Evolutionary conservation across 1,140 invertebrate species (phyloP).

Genomic region (Drosophila gunungcola): DNA sequence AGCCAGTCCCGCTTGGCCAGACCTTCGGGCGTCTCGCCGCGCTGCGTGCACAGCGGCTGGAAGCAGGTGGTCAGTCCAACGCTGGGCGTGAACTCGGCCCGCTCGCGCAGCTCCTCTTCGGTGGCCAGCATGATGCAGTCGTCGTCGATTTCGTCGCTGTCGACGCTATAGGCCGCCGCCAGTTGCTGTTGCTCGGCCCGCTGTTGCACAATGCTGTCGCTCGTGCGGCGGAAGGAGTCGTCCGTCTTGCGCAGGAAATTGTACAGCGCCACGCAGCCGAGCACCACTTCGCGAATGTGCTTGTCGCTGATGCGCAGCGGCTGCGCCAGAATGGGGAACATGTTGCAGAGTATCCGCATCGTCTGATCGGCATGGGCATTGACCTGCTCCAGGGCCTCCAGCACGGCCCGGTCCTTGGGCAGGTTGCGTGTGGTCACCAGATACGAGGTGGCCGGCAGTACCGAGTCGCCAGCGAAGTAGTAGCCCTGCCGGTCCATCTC

Average conservation of each 20-base stretch:
- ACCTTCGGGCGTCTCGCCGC: slow-evolving; percentile 65
- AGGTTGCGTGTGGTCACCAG: slow-evolving; percentile 67
- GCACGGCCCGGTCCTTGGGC: slow-evolving; percentile 56
- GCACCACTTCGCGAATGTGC: slow-evolving; percentile 75
- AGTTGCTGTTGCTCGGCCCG: slow-evolving; percentile 58
- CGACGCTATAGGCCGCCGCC: slow-evolving; percentile 43
- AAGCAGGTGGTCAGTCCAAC: slow-evolving; percentile 76
- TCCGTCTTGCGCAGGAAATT: slow-evolving; percentile 83
- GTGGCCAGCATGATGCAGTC: slow-evolving; percentile 80
- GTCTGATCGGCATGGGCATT: slow-evolving; percentile 76
- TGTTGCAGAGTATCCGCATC: slow-evolving; percentile 78
- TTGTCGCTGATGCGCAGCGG: slow-evolving; percentile 74
- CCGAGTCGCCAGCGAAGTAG: slow-evolving; percentile 70
- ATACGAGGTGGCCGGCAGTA: slow-evolving; percentile 69
- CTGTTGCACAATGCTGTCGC: slow-evolving; percentile 75
- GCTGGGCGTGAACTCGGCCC: slow-evolving; percentile 76
- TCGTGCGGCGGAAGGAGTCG: slow-evolving; percentile 68
- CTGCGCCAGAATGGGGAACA: slow-evolving; percentile 77
- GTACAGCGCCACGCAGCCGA: slow-evolving; percentile 78
- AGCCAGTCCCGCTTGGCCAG: slow-evolving; percentile 72
- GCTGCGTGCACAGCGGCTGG: slow-evolving; percentile 62
- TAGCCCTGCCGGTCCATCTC: slow-evolving; percentile 55
- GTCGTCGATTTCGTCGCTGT: slow-evolving; percentile 73
- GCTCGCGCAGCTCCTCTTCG: slow-evolving; percentile 72
- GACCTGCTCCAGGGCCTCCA: slow-evolving; percentile 57